A percentile compares a stretch with the other conserved stretches of the same genome.
These are phyloP conservation scores for Stratiomys singularior DNA, from an alignment of 2,888 invertebrate species.

Conservation along the genomic window DNA sequence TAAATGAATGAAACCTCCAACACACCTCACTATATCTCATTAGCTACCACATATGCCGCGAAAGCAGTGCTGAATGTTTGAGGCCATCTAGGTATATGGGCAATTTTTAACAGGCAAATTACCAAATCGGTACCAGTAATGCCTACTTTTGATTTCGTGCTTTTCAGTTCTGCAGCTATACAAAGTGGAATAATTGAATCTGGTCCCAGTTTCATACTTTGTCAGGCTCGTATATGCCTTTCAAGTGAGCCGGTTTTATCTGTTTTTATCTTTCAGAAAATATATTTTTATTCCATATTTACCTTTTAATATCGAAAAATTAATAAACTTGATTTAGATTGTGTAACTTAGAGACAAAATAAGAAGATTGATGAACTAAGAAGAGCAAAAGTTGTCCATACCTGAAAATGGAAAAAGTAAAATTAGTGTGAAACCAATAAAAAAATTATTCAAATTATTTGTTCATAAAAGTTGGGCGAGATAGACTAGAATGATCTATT, in stretches of 20 bases:
- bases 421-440: too few relatives aligned
- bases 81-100: conserved; percentile 25
- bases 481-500: too few relatives aligned
- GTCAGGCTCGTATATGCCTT: neutral
- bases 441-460: too few relatives aligned
- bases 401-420: neutral
- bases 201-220: neutral
- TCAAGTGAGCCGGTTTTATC: neutral
- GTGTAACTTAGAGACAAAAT: conserved; percentile 22
- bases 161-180: neutral
- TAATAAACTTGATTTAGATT: conserved; percentile 18
- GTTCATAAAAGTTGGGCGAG: too few relatives aligned
- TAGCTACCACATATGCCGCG: too few relatives aligned
- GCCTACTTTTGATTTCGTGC: conserved; percentile 11
- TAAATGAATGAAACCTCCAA: neutral
- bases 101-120: conserved; percentile 13
- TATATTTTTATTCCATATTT: conserved; percentile 10
- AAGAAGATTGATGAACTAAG: conserved; percentile 15
- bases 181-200: neutral
- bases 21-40: neutral
- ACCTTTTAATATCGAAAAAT: neutral
- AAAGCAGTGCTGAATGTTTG: conserved; percentile 7
- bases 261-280: neutral
- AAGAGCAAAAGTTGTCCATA: neutral
- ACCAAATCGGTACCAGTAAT: conserved; percentile 23